A percentile compares a stretch with the other conserved stretches of the same genome.
phyloP scores from a whole-genome alignment of 2,888 invertebrate genomes.

The Prostheceraeus crozeri region DNA sequence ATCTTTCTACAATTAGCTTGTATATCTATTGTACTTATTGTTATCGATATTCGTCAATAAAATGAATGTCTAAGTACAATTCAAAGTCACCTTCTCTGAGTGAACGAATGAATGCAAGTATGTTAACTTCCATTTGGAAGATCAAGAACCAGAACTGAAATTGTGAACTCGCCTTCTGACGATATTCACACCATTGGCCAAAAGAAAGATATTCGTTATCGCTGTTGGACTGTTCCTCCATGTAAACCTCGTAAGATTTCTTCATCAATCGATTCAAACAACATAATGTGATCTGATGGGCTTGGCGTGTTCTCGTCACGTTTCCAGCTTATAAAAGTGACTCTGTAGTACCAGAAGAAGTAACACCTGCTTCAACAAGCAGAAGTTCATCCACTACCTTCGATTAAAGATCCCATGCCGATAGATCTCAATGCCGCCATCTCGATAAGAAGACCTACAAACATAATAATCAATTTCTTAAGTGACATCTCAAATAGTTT shows the following conservation, averaged over 20 bases:
- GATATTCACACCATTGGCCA: constrained; percentile 9
- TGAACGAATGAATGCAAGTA: constrained; percentile 37
- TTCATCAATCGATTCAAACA: constrained; percentile 41
- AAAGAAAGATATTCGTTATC: constrained; percentile 1
- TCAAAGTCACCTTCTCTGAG: constrained; percentile 39
- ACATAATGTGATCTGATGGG: constrained; percentile 41
- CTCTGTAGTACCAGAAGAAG: constrained; percentile 3
- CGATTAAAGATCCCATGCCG: not conserved
- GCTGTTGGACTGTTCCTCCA: not conserved
- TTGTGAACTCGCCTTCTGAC: constrained; percentile 14
- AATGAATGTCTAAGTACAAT: no score
- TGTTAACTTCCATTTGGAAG: not conserved
- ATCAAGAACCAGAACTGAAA: not conserved
- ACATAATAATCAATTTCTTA: constrained; percentile 9
- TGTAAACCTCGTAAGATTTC: constrained; percentile 34
- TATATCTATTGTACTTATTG: no score
- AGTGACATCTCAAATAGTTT: no score
- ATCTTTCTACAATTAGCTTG: no score
- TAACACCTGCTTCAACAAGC: not conserved
- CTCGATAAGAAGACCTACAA: constrained; percentile 7
- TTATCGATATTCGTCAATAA: no score
- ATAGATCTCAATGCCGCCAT: not conserved
- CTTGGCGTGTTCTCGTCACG: constrained; percentile 40
- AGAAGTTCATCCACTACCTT: constrained; percentile 13
- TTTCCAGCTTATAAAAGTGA: not conserved